Conservation (phyloP, 2,888 invertebrate genomes). For the Volucella zonaria region DNA sequence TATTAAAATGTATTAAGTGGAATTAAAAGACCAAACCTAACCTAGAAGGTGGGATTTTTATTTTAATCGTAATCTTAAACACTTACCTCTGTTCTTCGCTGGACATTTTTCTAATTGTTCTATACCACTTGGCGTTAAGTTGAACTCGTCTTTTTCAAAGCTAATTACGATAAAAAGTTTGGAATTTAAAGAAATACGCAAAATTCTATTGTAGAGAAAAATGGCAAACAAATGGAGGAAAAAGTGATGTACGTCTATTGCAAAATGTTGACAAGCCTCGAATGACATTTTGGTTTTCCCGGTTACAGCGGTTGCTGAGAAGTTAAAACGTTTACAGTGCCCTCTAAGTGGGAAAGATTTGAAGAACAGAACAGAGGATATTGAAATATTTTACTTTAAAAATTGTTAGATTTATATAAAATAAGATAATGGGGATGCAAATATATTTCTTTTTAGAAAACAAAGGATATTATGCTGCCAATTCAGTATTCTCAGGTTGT, state of each 20-base stretch:
- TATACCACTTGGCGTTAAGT: conserved; percentile 11
- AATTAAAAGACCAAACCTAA: conserved; percentile 50
- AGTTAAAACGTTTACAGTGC: background rate
- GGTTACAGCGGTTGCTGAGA: conserved; percentile 26
- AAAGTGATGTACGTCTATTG: conserved; percentile 61
- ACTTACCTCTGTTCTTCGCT: conserved; percentile 70
- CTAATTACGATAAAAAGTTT: conserved; percentile 8
- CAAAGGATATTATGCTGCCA: no score
- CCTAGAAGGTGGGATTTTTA: conserved; percentile 42
- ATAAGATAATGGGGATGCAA: no score
- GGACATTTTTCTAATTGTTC: conserved; percentile 59
- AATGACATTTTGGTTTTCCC: conserved; percentile 1
- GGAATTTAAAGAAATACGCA: conserved; percentile 24
- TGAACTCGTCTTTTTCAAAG: background rate
- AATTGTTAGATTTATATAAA: no score
- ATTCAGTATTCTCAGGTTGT: no score
- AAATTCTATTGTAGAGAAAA: conserved; percentile 55
- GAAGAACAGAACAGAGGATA: no score
- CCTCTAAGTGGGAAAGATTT: background rate
- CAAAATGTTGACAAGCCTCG: conserved; percentile 61
- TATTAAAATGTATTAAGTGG: conserved; percentile 44
- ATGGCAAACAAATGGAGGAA: conserved; percentile 59
- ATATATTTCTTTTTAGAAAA: no score
- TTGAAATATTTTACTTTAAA: no score
- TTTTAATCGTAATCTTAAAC: background rate